A percentile compares a stretch with the other conserved stretches of the same genome.
Evolutionary conservation across 2,113 vertebrate species (phyloP).

Genomic region (Ibidorhyncha struthersii): DNA sequence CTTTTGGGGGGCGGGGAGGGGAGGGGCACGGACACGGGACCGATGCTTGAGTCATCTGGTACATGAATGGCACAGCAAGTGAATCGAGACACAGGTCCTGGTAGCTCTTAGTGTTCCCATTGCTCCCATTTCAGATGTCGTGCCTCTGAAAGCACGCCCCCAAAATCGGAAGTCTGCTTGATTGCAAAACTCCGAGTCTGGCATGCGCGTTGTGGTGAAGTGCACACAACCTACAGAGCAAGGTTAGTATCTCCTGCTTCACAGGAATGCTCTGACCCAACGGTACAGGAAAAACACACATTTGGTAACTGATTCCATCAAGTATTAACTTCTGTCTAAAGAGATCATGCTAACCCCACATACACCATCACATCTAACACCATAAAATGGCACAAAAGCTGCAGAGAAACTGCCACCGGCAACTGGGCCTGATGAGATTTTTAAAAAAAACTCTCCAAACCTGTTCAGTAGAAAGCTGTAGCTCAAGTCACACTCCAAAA

Average conservation of each 20-base stretch:
- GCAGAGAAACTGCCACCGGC: not conserved
- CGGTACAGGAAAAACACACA: not conserved
- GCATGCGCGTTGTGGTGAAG: not conserved
- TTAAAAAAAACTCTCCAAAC: not conserved
- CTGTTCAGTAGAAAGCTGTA: not conserved
- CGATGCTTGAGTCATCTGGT: fast-evolving
- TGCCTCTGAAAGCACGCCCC: fast-evolving
- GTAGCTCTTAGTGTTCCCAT: fast-evolving
- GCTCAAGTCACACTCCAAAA: not conserved
- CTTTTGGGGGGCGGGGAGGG: no score
- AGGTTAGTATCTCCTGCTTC: not conserved
- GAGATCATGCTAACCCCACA: not conserved
- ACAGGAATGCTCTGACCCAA: not conserved
- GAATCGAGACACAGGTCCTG: fast-evolving
- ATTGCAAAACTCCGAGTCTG: not conserved
- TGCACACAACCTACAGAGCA: not conserved
- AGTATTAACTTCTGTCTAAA: constrained; percentile 4
- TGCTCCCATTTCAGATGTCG: fast-evolving
- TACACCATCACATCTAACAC: no score
- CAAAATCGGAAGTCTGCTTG: not conserved
- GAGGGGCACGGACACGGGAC: not conserved
- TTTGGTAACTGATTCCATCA: not conserved
- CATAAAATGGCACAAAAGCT: not conserved
- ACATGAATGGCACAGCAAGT: no score
- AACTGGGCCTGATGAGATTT: not conserved